phyloP scores from a whole-genome alignment of 2,113 vertebrate genomes.

The Procavia capensis region DNA sequence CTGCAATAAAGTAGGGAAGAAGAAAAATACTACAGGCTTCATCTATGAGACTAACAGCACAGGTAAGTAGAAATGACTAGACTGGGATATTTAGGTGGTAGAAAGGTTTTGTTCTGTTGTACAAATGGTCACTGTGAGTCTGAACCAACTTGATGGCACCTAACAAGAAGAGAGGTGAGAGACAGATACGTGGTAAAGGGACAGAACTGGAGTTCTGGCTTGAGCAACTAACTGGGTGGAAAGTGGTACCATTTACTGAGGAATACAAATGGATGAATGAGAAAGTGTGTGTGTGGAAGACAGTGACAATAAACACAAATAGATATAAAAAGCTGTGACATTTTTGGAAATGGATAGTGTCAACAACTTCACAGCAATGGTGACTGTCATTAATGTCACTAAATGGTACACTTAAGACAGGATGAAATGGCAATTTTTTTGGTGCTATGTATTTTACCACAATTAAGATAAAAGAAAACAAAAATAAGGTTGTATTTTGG shows the following conservation, averaged over 20 bases:
- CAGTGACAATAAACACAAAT: neutral
- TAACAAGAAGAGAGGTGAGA: no score
- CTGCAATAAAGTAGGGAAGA: neutral
- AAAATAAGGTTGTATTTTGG: neutral
- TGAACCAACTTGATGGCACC: no score
- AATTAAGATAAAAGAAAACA: neutral
- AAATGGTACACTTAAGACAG: neutral
- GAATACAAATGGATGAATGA: neutral
- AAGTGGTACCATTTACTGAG: constrained; percentile 3
- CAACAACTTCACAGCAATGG: neutral
- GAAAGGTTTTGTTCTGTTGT: no score
- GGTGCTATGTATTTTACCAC: neutral
- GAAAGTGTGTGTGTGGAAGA: neutral
- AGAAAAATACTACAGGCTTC: neutral
- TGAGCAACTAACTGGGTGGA: neutral
- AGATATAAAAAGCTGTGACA: neutral
- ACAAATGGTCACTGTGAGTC: no score
- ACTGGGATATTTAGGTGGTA: neutral
- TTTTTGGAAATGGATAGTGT: neutral
- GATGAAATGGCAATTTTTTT: neutral
- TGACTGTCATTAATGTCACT: neutral
- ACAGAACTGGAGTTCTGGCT: neutral
- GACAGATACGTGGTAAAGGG: neutral
- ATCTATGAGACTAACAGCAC: neutral
- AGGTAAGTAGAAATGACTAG: neutral